These are phyloP conservation scores for Aporrectodea caliginosa DNA, from an alignment of 1,140 invertebrate genomes.

Conservation along the genomic window DNA sequence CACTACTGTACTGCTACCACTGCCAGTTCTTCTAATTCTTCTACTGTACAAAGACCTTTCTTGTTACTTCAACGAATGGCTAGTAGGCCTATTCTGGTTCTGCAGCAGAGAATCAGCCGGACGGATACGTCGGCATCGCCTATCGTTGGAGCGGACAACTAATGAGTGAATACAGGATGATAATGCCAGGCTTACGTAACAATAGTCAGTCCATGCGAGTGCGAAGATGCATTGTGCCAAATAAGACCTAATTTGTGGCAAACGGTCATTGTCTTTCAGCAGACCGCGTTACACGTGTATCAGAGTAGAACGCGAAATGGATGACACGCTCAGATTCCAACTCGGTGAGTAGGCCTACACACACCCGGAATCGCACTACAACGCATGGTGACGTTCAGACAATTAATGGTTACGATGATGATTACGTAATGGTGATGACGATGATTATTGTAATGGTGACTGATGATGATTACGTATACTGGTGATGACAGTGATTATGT, in stretches of 20 bases:
- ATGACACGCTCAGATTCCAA: not conserved
- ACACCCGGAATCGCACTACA: not conserved
- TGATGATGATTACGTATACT: not conserved
- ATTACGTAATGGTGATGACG: not conserved
- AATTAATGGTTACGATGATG: not conserved
- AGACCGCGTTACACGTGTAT: not conserved
- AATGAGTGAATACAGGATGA: no score
- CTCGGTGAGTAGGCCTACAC: not conserved
- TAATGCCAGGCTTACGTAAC: no score
- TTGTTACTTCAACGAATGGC: no score
- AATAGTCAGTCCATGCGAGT: no score
- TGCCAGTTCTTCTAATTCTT: no score
- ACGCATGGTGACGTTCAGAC: not conserved
- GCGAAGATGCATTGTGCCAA: no score
- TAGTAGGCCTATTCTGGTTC: no score
- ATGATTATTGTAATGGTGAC: not conserved
- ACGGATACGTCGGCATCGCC: not conserved
- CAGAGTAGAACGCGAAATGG: not conserved
- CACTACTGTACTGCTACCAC: no score
- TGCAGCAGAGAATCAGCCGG: not conserved
- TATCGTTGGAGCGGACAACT: not conserved
- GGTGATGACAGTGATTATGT: not conserved
- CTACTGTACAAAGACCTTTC: no score
- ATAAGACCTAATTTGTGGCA: no score
- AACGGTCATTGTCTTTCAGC: not conserved